Evolutionary conservation across 2,113 vertebrate species (phyloP), one percentile per base, ranked within the genome.

Genomic region (Onychostruthus taczanowskii): DNA sequence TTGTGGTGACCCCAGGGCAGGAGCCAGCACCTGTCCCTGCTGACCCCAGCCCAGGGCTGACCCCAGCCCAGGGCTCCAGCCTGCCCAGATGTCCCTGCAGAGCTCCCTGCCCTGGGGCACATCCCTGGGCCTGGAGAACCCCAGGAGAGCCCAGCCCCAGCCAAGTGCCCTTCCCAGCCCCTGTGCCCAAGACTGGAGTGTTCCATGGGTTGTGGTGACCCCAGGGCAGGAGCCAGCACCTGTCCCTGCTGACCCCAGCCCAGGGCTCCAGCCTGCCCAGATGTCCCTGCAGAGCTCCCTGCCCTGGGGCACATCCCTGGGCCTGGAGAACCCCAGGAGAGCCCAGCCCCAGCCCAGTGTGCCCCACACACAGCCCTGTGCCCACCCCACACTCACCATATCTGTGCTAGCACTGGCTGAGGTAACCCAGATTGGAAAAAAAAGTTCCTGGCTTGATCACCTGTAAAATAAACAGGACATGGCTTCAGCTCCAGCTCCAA

Each of bases 371-470:
- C 23, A 30, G 23, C 59, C 39, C 35, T 24, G 6, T 44, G 7
- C 55, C 84, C 78, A 63, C 16, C 13, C 59, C 30, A 37, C 28
- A 98, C 98, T 98, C 98, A 99, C 99, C 99, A 99, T 98, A 99
- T 99, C 96, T 99, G 99, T 96, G 99, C 99, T 95, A 99, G 98
- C 95, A 99, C 98, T n/a, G 99, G 98, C 24, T 99, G 98, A 94
- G 99, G 99, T 97, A 99, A 98, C 66, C 99, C 99, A 87, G 99
- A 99, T 35, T 99, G 99, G 86, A 99, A 98, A 97, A 99, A 99
- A 95, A 99, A 99, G 97, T 99, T 99, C 95, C 98, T 99, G 89
- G 99, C 99, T 98, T 99, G 99, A 98, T 99, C 99, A 97, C 99
- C 99, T 99, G 96, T 35, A 94, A 95, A 63, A 91, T 19, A 93